Conservation (phyloP, 1,140 invertebrate species). For the Penaeus chinensis region DNA sequence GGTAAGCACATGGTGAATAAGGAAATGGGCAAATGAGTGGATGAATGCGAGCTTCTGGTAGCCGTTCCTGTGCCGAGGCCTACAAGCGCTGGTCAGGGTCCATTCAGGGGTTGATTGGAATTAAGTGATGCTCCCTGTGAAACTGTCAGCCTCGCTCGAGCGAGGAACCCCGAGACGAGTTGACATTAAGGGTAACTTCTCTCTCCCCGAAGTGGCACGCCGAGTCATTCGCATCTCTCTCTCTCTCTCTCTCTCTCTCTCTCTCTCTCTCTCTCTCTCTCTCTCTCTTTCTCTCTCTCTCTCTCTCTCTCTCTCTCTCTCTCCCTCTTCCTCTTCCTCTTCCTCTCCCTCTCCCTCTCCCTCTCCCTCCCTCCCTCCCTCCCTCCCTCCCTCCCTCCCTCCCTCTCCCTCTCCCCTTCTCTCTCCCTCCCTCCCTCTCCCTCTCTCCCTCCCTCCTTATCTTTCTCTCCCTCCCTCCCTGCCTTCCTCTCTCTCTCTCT, state of each 20-base stretch:
- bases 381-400: constrained; percentile 9
- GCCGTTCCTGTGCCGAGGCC: too few species aligned
- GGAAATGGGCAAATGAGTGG: too few species aligned
- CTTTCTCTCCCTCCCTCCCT: too few species aligned
- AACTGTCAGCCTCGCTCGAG: too few species aligned
- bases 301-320: background rate
- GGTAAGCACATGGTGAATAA: too few species aligned
- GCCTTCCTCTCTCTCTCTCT: too few species aligned
- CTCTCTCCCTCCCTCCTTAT: background rate
- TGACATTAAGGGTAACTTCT: background rate
- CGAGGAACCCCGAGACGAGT: background rate
- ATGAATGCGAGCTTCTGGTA: too few species aligned
- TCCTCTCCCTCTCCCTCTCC: background rate
- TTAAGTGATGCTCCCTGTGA: too few species aligned
- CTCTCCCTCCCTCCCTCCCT: constrained; percentile 12
- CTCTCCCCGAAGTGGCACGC: background rate
- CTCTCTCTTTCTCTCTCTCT: constrained; percentile 16
- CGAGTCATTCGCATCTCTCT: background rate
- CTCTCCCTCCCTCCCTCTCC: background rate
- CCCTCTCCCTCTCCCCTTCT: too few species aligned
- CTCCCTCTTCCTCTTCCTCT: background rate
- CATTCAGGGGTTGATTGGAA: too few species aligned
- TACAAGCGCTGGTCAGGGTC: too few species aligned
- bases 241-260: background rate
- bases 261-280: constrained; percentile 27